These are phyloP conservation scores for Dolichoris vasculosae DNA, from an alignment of 1,140 invertebrate genomes.

Conservation along the genomic window DNA sequence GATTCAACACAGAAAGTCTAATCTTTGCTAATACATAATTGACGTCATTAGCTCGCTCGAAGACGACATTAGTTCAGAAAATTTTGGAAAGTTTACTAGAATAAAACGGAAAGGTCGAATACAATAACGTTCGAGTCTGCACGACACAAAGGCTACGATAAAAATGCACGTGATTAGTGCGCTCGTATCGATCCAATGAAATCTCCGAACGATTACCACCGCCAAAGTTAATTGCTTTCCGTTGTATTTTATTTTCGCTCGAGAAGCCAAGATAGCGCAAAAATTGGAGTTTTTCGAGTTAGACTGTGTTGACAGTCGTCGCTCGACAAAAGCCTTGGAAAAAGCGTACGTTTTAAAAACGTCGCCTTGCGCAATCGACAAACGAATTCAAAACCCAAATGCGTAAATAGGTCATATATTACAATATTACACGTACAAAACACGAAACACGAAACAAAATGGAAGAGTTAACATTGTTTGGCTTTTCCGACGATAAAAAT, in stretches of 20 bases:
- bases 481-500: background rate
- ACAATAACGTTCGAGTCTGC: no score
- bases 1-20: background rate
- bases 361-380: background rate
- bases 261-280: background rate
- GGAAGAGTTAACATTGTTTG: background rate
- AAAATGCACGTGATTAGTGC: background rate
- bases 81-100: background rate
- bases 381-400: background rate
- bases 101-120: background rate
- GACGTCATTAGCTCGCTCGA: background rate
- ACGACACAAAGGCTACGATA: background rate
- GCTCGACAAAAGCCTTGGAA: background rate
- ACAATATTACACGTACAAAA: background rate
- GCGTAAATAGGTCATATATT: background rate
- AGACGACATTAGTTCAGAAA: background rate
- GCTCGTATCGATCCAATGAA: no score
- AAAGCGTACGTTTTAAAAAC: background rate
- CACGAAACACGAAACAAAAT: background rate
- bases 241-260: background rate
- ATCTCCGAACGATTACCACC: no score
- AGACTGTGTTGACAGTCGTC: background rate
- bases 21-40: slow-evolving; percentile 2
- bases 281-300: background rate
- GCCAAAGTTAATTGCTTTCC: background rate